Evolutionary conservation across 2,113 vertebrate species (phyloP), one percentile per base, ranked within the genome.

Genomic region (Myiozetetes cayanensis): DNA sequence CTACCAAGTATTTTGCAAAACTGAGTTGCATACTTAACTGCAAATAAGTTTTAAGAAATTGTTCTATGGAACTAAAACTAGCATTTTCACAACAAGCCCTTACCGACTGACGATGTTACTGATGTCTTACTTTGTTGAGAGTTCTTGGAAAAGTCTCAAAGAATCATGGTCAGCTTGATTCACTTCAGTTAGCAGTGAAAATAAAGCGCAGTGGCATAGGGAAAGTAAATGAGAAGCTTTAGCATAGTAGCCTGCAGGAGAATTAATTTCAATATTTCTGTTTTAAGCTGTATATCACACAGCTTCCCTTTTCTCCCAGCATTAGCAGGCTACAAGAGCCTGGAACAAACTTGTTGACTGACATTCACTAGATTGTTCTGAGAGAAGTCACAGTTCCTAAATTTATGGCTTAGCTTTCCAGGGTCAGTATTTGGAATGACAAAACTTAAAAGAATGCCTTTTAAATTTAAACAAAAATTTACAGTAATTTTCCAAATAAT

Each of bases 61-160:
- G 6, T 77, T 90, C 22, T 61, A 0, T 19, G 7, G 21, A 41
- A 85, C 12, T 30, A 17, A 39, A 89, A 31, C 2, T 4, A 28
- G 15, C 37, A 49, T 76, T 85, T 82, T 75, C 30, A 37, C 55
- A 70, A 41, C 31, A 52, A 85, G 37, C 33, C 1, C 30, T 55
- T 33, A 65, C 10, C 1, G 1, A 14, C 3, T 25, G 6, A 17
- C 12, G 28, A 19, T 4, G 4, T 49, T 70, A 49, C 22, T 30
- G 9, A 23, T 37, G 5, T 35, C n/a, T 75, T 37, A 16, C 63
- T 77, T 74, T 46, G 13, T 35, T 50, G 20, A 39, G 17, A 41
- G 24, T 13, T 41, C 18, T 30, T 19, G 19, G 15, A 44, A 73
- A 53, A 19, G 2, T 33, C 49, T 66, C 16, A 12, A 71, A 25